Conservation (phyloP, 2,797 vertebrate species). For the Xenopus petersii region DNA sequence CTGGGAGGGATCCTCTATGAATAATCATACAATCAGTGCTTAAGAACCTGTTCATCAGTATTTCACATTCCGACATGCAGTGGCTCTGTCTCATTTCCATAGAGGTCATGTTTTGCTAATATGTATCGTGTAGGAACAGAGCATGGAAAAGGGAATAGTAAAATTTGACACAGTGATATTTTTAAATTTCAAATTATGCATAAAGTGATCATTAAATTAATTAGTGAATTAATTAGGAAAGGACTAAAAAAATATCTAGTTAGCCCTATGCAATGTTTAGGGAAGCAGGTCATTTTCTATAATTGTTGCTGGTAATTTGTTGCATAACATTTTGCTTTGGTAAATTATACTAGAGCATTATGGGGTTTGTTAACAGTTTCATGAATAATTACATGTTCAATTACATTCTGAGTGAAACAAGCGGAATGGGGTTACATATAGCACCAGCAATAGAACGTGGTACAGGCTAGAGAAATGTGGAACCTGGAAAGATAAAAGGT, state of each 20-base stretch:
- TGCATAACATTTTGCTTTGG: constrained; percentile 84
- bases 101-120: constrained; percentile 86
- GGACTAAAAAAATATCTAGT: constrained; percentile 69
- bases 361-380: constrained; percentile 94
- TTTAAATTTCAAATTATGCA: constrained; percentile 86
- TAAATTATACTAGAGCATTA: constrained; percentile 75
- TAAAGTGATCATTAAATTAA: constrained; percentile 91
- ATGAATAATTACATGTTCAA: constrained; percentile 92
- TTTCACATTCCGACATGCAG: constrained; percentile 65
- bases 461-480: too few relatives aligned
- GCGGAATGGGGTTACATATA: constrained; percentile 53
- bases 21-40: constrained; percentile 62
- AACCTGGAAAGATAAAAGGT: too few relatives aligned
- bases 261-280: constrained; percentile 75
- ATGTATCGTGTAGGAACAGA: constrained; percentile 61
- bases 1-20: neutral
- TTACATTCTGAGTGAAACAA: constrained; percentile 56
- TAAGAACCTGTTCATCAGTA: constrained; percentile 62
- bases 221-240: constrained; percentile 92
- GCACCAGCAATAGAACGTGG: too few relatives aligned
- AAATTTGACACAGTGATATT: constrained; percentile 83
- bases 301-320: constrained; percentile 91
- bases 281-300: constrained; percentile 86
- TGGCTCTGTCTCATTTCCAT: constrained; percentile 72
- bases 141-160: constrained; percentile 77